Conservation (phyloP, 2,888 invertebrate genomes). For the Osedax fenrisi region DNA sequence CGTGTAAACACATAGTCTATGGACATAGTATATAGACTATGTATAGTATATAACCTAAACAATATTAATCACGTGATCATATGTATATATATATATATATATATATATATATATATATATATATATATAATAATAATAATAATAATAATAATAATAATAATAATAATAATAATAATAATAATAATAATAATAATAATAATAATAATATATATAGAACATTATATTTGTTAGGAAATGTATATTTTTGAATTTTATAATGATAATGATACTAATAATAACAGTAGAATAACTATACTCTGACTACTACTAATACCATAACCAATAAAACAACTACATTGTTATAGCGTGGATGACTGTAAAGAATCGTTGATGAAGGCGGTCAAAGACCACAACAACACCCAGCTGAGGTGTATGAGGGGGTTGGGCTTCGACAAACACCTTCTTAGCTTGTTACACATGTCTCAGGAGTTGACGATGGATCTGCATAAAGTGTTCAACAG, state of each 20-base stretch:
- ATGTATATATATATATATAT: not conserved
- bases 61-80: not conserved
- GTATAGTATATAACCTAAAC: not conserved
- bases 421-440: not conserved
- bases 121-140: not conserved
- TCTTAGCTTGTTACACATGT: not conserved
- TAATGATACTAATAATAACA: too few relatives aligned
- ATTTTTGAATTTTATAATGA: too few relatives aligned
- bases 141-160: not conserved
- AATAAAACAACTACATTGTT: not conserved
- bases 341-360: not conserved
- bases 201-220: not conserved
- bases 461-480: not conserved
- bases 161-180: not conserved
- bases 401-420: not conserved
- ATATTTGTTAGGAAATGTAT: too few relatives aligned
- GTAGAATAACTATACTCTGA: not conserved
- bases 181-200: not conserved
- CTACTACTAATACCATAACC: not conserved
- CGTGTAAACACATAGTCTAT: too few relatives aligned
- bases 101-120: not conserved
- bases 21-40: too few relatives aligned
- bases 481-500: not conserved
- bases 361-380: not conserved
- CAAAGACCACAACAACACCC: not conserved